These are phyloP conservation scores for Steinernema khuongi DNA, from an alignment of 1,140 invertebrate species.

Conservation along the genomic window DNA sequence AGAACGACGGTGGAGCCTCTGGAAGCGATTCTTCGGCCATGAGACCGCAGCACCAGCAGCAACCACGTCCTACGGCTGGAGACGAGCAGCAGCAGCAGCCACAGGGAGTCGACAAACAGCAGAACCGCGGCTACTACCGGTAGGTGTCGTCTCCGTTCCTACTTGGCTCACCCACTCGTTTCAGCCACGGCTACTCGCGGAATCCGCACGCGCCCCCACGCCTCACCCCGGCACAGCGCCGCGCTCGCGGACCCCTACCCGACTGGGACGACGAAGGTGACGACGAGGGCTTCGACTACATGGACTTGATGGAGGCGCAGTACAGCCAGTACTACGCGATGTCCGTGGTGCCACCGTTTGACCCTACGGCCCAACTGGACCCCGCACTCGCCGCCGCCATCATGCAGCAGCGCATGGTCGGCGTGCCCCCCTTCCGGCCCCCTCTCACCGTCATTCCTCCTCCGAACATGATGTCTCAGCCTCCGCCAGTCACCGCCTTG, in stretches of 20 bases:
- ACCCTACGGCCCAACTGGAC: slow-evolving; percentile 35
- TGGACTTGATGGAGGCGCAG: slow-evolving; percentile 56
- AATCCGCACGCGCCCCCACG: slow-evolving; percentile 39
- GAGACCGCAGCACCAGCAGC: background rate
- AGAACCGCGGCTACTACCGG: background rate
- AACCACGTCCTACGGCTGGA: background rate
- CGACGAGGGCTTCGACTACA: slow-evolving; percentile 56
- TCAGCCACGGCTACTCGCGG: background rate
- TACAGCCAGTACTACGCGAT: slow-evolving; percentile 54
- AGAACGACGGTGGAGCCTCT: slow-evolving; percentile 7
- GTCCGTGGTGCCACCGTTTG: slow-evolving; percentile 49
- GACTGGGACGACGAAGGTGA: slow-evolving; percentile 54
- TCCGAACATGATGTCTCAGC: slow-evolving; percentile 13
- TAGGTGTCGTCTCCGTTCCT: too few relatives aligned
- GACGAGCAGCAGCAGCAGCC: background rate
- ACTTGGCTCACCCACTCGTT: too few relatives aligned
- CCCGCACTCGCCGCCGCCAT: slow-evolving; percentile 35
- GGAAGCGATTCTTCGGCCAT: background rate
- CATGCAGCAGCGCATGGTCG: slow-evolving; percentile 26
- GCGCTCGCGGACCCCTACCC: slow-evolving; percentile 50
- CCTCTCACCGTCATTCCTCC: slow-evolving; percentile 19
- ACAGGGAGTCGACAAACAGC: slow-evolving; percentile 7
- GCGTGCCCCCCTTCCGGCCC: slow-evolving; percentile 15
- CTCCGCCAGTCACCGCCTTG: background rate
- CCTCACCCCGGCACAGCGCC: slow-evolving; percentile 41